Evolutionary conservation across 2,113 vertebrate species (phyloP).

Genomic region (Onychostruthus taczanowskii): DNA sequence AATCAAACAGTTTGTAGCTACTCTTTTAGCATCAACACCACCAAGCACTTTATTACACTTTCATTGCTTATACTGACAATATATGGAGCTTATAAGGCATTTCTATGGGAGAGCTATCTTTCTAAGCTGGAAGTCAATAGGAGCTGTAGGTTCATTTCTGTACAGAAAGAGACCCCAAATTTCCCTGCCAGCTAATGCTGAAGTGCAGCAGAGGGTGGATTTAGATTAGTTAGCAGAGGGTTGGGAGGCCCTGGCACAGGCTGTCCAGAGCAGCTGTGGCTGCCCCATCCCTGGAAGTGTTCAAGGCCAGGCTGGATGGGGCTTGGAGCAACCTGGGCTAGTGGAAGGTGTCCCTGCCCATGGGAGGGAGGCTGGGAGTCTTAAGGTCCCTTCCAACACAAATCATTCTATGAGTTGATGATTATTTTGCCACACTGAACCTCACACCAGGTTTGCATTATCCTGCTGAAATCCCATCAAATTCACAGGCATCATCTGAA

Average conservation of each 20-base stretch:
- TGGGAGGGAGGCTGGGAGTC: neutral
- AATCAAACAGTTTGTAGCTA: neutral
- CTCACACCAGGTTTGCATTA: neutral
- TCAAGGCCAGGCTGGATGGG: neutral
- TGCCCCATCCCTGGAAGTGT: neutral
- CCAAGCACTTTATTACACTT: neutral
- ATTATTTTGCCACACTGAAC: neutral
- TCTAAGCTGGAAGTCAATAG: neutral
- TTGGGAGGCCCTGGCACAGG: neutral
- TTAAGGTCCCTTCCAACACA: neutral
- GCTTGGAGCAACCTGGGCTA: neutral
- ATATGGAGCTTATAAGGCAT: accelerated
- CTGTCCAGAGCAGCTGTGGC: neutral
- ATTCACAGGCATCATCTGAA: neutral
- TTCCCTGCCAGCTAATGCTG: neutral
- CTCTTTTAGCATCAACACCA: neutral
- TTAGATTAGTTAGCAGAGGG: neutral
- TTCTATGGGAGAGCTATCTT: neutral
- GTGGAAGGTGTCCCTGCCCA: neutral
- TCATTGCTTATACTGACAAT: neutral
- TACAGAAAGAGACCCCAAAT: neutral
- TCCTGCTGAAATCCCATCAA: neutral
- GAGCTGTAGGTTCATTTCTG: neutral
- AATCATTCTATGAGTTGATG: neutral
- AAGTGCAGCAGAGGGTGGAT: neutral